Percentiles rank a stretch among this genome's conserved stretches.
Conservation (phyloP, 2,797 vertebrate species). For the Cryptoblepharus egeriae region DNA sequence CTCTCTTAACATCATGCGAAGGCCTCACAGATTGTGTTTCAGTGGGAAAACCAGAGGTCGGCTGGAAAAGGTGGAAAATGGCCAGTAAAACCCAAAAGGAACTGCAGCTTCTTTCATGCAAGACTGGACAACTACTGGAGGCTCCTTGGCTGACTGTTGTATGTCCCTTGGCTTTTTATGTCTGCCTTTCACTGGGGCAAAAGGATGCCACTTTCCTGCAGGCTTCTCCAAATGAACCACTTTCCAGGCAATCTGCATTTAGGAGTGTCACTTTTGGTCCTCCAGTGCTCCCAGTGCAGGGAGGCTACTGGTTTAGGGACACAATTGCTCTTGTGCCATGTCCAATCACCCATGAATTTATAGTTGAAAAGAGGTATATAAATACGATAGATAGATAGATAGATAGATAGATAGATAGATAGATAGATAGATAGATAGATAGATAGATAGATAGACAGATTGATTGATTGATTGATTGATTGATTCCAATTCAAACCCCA, state of each 20-base stretch:
- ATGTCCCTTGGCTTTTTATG: neutral
- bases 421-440: too few relatives aligned
- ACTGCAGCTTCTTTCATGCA: neutral
- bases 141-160: neutral
- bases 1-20: slow-evolving; percentile 6
- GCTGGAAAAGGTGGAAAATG: neutral
- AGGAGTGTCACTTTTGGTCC: neutral
- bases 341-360: slow-evolving; percentile 13
- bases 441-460: too few relatives aligned
- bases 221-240: neutral
- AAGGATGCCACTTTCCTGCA: neutral
- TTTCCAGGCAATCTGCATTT: neutral
- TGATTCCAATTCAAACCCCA: neutral
- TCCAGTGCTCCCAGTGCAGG: neutral
- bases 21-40: neutral
- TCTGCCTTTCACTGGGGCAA: neutral
- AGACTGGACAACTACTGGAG: neutral
- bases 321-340: neutral
- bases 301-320: neutral
- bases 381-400: too few relatives aligned
- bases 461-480: too few relatives aligned
- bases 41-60: neutral
- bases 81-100: neutral
- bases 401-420: too few relatives aligned
- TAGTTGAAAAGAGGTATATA: too few relatives aligned